These are phyloP conservation scores for Apus apus DNA, from an alignment of 2,113 vertebrate species.

Conservation along the genomic window DNA sequence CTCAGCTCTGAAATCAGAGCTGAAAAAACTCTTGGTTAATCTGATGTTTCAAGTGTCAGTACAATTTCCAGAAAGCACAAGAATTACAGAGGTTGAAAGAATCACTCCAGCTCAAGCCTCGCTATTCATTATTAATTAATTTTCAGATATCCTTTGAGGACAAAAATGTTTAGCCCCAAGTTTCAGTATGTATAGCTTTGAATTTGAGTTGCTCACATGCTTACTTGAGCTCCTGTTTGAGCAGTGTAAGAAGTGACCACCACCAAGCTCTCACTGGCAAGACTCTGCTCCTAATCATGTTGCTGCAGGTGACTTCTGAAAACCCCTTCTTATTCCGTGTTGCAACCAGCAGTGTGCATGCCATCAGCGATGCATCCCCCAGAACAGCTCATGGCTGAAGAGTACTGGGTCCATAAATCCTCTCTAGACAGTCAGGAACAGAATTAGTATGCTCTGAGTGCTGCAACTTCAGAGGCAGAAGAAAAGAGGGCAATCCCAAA, in stretches of 20 bases:
- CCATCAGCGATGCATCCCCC: fast-evolving
- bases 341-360: background rate
- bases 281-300: background rate
- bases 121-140: background rate
- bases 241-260: background rate
- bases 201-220: background rate
- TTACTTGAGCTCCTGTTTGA: background rate
- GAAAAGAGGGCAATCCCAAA: background rate
- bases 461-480: background rate
- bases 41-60: background rate
- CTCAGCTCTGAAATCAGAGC: slow-evolving; percentile 18
- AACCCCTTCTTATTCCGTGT: background rate
- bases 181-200: background rate
- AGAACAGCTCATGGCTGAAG: background rate
- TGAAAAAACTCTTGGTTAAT: slow-evolving; percentile 1
- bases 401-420: background rate
- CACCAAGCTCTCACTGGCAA: fast-evolving
- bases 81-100: background rate
- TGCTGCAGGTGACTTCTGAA: background rate
- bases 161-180: background rate
- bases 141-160: background rate
- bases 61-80: background rate
- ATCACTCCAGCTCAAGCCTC: background rate
- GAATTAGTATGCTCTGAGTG: background rate
- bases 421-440: background rate